phyloP scores from a whole-genome alignment of 53 echinoderm and acorn worm genomes.

The Luidia sarsii region DNA sequence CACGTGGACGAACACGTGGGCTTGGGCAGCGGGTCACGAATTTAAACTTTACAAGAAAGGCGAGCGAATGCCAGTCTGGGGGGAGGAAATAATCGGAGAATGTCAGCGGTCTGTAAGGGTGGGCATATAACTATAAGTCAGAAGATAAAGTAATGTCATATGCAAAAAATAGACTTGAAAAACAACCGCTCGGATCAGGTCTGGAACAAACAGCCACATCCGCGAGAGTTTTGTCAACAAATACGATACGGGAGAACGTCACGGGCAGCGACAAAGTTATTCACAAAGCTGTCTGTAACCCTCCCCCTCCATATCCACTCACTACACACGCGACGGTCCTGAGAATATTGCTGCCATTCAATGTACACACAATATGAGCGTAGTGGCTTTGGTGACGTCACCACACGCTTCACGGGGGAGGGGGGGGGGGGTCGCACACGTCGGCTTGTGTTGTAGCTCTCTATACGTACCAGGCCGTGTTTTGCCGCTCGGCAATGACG shows the following conservation, averaged over 20 bases:
- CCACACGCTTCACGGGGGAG: slow-evolving; percentile 5
- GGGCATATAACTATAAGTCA: no score
- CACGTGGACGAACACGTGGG: background rate
- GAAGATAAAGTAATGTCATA: slow-evolving; percentile 27
- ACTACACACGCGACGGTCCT: no score
- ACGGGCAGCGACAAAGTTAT: background rate
- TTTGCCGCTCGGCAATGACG: slow-evolving; percentile 24
- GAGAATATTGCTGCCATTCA: no score
- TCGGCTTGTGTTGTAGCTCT: background rate
- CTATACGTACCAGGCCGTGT: background rate
- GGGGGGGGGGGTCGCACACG: no score
- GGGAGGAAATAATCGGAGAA: no score
- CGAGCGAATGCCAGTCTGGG: no score
- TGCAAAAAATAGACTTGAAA: slow-evolving; percentile 14
- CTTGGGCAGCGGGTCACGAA: background rate
- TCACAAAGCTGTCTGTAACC: no score
- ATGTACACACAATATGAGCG: background rate
- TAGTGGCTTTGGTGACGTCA: slow-evolving; percentile 25
- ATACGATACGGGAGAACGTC: slow-evolving; percentile 18
- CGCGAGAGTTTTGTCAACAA: background rate
- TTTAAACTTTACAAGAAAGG: no score
- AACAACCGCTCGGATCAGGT: background rate
- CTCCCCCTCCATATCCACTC: no score
- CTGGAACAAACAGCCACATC: slow-evolving; percentile 18
- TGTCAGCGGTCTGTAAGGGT: no score